A percentile compares a stretch with the other conserved stretches of the same genome.
phyloP scores from a whole-genome alignment of 2,888 invertebrate species.

The Chelonus formosanus region DNA sequence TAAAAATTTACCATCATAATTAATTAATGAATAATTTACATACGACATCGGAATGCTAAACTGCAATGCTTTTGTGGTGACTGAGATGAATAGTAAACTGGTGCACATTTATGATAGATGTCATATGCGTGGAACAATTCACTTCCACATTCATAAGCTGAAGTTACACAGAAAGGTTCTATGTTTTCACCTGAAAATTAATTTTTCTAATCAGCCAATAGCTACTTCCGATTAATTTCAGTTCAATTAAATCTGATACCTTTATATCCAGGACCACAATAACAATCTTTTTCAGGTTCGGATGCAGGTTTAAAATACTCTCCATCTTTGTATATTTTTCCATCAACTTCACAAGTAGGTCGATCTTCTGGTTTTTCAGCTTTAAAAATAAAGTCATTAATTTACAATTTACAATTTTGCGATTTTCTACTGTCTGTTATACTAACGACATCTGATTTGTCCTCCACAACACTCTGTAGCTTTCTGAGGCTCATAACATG shows the following conservation, averaged over 20 bases:
- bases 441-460: slow-evolving; percentile 35
- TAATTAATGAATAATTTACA: slow-evolving; percentile 38
- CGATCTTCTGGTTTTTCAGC: slow-evolving; percentile 43
- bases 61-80: slow-evolving; percentile 45
- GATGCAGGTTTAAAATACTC: slow-evolving; percentile 44
- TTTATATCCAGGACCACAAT: slow-evolving; percentile 45
- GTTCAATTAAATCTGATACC: slow-evolving; percentile 32
- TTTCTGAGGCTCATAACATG: slow-evolving; percentile 42
- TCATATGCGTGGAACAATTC: slow-evolving; percentile 33
- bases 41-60: slow-evolving; percentile 50
- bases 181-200: slow-evolving; percentile 45
- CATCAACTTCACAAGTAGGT: slow-evolving; percentile 50
- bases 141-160: slow-evolving; percentile 40
- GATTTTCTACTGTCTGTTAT: not conserved
- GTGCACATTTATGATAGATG: slow-evolving; percentile 48
- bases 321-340: slow-evolving; percentile 49
- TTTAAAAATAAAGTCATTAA: slow-evolving; percentile 32
- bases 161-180: slow-evolving; percentile 50
- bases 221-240: no score
- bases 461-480: slow-evolving; percentile 43
- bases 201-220: not conserved
- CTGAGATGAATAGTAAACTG: slow-evolving; percentile 44
- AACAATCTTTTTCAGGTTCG: slow-evolving; percentile 45
- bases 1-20: not conserved
- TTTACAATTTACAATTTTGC: slow-evolving; percentile 4